Evolutionary conservation across 2,888 invertebrate genomes (phyloP).

Genomic region (Nomada lathburiana): DNA sequence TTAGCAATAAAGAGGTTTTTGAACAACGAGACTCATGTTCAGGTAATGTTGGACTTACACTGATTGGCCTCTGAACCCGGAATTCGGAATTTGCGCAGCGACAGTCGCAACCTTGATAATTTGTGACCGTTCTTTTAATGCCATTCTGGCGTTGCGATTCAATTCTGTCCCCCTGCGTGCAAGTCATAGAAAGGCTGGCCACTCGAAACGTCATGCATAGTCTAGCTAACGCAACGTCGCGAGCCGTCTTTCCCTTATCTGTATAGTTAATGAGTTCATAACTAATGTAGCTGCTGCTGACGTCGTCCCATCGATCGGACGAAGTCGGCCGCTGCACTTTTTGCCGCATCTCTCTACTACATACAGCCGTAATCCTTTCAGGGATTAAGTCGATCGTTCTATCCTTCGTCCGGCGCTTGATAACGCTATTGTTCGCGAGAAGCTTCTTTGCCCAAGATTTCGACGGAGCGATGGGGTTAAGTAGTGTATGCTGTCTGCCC

Average conservation of each 20-base stretch:
- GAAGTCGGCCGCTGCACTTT: constrained; percentile 33
- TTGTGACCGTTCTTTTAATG: constrained; percentile 62
- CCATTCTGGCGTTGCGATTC: constrained; percentile 64
- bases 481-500: background rate
- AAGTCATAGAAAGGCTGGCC: constrained; percentile 43
- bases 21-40: no score
- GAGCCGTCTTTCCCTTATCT: constrained; percentile 72
- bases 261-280: constrained; percentile 75
- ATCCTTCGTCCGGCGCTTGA: background rate
- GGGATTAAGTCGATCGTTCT: background rate
- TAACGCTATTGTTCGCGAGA: constrained; percentile 2
- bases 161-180: constrained; percentile 55
- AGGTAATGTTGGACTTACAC: no score
- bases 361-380: background rate
- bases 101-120: constrained; percentile 65
- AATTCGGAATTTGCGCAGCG: constrained; percentile 19
- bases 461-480: background rate
- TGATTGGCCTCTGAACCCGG: background rate
- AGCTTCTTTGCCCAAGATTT: background rate
- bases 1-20: no score
- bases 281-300: constrained; percentile 69
- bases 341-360: background rate
- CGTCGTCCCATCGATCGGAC: constrained; percentile 63
- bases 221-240: constrained; percentile 71
- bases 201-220: constrained; percentile 73